phyloP scores from a whole-genome alignment of 2,888 invertebrate genomes.

The Sesia apiformis region DNA sequence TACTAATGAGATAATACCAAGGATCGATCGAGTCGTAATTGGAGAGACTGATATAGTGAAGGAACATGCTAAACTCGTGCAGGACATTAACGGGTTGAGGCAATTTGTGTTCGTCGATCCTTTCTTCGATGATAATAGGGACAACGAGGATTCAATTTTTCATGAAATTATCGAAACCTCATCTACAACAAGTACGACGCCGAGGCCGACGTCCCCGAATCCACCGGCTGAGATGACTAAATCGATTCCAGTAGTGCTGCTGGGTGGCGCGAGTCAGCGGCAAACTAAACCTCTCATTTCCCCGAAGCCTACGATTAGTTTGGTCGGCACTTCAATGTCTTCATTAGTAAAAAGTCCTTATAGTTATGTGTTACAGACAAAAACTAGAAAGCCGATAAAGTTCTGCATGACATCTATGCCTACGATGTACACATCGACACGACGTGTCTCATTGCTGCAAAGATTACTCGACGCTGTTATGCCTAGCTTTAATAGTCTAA shows the following conservation, averaged over 20 bases:
- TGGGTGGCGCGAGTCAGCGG: constrained; percentile 49
- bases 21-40: constrained; percentile 27
- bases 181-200: constrained; percentile 26
- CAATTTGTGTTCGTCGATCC: constrained; percentile 51
- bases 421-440: constrained; percentile 23
- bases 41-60: constrained; percentile 45
- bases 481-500: constrained; percentile 26
- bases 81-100: constrained; percentile 57
- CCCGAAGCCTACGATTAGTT: constrained; percentile 38
- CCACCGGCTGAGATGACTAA: constrained; percentile 17
- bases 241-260: constrained; percentile 42
- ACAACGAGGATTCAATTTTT: constrained; percentile 60
- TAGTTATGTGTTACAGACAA: constrained; percentile 45
- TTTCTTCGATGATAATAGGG: constrained; percentile 38
- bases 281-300: constrained; percentile 38
- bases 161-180: constrained; percentile 55
- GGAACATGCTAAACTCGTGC: constrained; percentile 63
- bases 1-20: constrained; percentile 22
- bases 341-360: constrained; percentile 53
- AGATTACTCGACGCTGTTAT: constrained; percentile 46
- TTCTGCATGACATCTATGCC: constrained; percentile 46
- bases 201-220: constrained; percentile 9
- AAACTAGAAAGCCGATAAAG: constrained; percentile 37
- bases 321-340: constrained; percentile 51
- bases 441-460: constrained; percentile 42